These are phyloP conservation scores for Vanessa cardui DNA, from an alignment of 2,888 invertebrate genomes.

Conservation along the genomic window DNA sequence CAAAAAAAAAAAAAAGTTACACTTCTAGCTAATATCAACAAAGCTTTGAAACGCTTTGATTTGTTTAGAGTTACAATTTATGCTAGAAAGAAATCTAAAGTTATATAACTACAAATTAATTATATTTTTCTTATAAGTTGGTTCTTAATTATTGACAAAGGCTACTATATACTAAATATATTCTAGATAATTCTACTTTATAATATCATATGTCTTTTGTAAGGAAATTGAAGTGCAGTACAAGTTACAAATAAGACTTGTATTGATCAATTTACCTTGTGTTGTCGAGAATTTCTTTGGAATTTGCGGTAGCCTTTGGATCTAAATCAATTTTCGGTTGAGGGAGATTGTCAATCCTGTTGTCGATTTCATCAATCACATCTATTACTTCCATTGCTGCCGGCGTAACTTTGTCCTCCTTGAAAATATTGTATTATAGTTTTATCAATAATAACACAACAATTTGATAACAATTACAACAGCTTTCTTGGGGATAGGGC, in stretches of 20 bases:
- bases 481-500: no score
- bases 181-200: no score
- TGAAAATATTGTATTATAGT: not conserved
- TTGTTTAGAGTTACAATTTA: no score
- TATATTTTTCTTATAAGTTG: no score
- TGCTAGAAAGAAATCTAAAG: no score
- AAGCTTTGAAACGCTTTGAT: no score
- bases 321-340: slow-evolving; percentile 22
- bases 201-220: no score
- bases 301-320: slow-evolving; percentile 24
- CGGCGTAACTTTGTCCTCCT: slow-evolving; percentile 31
- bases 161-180: no score
- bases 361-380: slow-evolving; percentile 34
- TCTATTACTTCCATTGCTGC: slow-evolving; percentile 36
- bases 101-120: no score
- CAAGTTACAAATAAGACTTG: not conserved
- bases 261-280: slow-evolving; percentile 32
- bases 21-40: no score
- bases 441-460: not conserved
- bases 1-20: no score
- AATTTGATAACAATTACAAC: not conserved
- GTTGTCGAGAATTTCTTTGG: slow-evolving; percentile 37
- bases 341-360: slow-evolving; percentile 26
- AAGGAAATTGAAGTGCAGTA: not conserved
- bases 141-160: no score